These are phyloP conservation scores for Heterotilapia buettikoferi DNA, from an alignment of 2,113 vertebrate species.

Conservation along the genomic window DNA sequence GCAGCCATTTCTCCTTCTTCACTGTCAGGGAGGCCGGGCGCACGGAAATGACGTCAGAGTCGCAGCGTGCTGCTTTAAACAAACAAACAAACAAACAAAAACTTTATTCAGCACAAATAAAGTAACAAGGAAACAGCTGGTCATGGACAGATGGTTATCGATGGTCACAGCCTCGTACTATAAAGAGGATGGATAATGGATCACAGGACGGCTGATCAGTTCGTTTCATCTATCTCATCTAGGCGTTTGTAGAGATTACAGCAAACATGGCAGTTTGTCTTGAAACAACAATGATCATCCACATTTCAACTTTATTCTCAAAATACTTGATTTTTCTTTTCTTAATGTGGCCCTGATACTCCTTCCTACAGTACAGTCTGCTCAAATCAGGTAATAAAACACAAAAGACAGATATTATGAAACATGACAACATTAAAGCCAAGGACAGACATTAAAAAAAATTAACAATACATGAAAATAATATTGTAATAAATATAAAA, in stretches of 20 bases:
- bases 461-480: background rate
- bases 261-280: background rate
- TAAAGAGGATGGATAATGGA: background rate
- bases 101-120: background rate
- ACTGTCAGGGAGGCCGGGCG: background rate
- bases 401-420: background rate
- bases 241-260: background rate
- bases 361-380: background rate
- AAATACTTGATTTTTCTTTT: background rate
- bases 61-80: background rate
- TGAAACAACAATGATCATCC: background rate
- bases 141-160: background rate
- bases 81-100: too few species aligned
- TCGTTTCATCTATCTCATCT: background rate
- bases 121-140: background rate
- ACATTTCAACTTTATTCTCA: background rate
- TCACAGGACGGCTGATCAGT: background rate
- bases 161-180: background rate
- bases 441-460: background rate
- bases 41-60: background rate
- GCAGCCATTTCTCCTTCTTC: conserved; percentile 65
- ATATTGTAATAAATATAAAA: background rate
- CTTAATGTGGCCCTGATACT: background rate
- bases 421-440: background rate
- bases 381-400: background rate